Evolutionary conservation across 2,888 invertebrate genomes (phyloP).

Genomic region (Zygothrica quintamaculata): DNA sequence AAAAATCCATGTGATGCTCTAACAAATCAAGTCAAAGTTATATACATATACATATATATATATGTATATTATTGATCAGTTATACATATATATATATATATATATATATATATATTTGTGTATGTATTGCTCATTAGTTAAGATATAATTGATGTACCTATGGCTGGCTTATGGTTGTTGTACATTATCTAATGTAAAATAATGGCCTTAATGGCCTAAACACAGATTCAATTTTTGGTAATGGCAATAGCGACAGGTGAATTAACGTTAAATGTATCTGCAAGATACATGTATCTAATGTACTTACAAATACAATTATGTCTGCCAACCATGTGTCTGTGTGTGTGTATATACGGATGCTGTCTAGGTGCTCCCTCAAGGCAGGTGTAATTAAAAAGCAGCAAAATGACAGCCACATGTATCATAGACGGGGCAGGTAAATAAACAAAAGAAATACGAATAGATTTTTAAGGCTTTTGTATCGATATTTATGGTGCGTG

Average conservation of each 20-base stretch:
- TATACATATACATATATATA: conserved; percentile 28
- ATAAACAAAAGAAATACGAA: conserved; percentile 61
- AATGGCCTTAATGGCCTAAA: conserved; percentile 60
- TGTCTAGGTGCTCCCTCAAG: conserved; percentile 18
- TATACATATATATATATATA: conserved; percentile 24
- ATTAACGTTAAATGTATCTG: conserved; percentile 49
- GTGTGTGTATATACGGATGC: conserved; percentile 10
- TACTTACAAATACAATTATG: conserved; percentile 39
- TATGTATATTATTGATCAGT: conserved; percentile 14
- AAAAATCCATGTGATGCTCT: conserved; percentile 51
- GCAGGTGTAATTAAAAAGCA: conserved; percentile 72
- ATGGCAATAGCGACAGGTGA: conserved; percentile 22
- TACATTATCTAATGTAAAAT: conserved; percentile 60
- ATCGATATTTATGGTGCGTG: conserved; percentile 34
- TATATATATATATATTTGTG: conserved; percentile 40
- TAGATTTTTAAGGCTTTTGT: conserved; percentile 17
- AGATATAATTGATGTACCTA: too few species aligned
- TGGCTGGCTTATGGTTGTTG: too few species aligned
- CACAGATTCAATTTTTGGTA: conserved; percentile 20
- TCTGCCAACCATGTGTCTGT: too few species aligned
- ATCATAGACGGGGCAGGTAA: conserved; percentile 57
- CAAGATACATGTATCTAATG: conserved; percentile 45
- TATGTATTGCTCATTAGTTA: neutral
- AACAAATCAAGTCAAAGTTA: conserved; percentile 64
- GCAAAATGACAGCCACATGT: conserved; percentile 70